Conservation (phyloP, 2,888 invertebrate species). For the Mesorhabditis belari region DNA sequence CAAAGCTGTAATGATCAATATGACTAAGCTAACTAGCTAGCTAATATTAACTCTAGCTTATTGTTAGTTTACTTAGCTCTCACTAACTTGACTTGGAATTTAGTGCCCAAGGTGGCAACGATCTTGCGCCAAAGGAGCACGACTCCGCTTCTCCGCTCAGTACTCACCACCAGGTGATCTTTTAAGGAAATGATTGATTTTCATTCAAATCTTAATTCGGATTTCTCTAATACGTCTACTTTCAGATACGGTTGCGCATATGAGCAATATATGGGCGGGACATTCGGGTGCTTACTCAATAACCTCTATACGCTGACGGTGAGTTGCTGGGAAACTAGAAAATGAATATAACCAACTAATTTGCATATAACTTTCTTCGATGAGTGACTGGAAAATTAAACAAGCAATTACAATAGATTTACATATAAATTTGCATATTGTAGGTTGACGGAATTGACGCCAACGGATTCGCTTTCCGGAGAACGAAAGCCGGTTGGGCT, state of each 20-base stretch:
- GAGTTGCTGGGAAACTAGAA: too few relatives aligned
- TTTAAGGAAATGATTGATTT: not conserved
- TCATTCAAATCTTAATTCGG: not conserved
- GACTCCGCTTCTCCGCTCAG: not conserved
- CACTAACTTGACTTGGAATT: too few relatives aligned
- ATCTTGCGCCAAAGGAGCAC: not conserved
- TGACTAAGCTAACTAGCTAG: too few relatives aligned
- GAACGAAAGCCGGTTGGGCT: slow-evolving; percentile 22
- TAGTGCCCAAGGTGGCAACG: not conserved
- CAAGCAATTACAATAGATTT: not conserved
- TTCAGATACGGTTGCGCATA: slow-evolving; percentile 27
- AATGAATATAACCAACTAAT: too few relatives aligned
- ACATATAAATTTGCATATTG: not conserved
- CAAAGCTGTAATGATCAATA: too few relatives aligned
- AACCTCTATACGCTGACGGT: slow-evolving; percentile 20
- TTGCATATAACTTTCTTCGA: not conserved
- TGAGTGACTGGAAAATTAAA: not conserved
- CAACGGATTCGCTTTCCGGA: slow-evolving; percentile 30
- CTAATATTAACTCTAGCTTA: too few relatives aligned
- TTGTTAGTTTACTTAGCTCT: too few relatives aligned
- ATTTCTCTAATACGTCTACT: not conserved
- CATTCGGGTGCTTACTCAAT: slow-evolving; percentile 23
- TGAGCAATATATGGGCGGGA: slow-evolving; percentile 34
- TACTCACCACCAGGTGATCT: not conserved
- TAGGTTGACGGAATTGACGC: slow-evolving; percentile 36